phyloP scores from a whole-genome alignment of 2,888 invertebrate genomes.

The Geophilus truncorum region DNA sequence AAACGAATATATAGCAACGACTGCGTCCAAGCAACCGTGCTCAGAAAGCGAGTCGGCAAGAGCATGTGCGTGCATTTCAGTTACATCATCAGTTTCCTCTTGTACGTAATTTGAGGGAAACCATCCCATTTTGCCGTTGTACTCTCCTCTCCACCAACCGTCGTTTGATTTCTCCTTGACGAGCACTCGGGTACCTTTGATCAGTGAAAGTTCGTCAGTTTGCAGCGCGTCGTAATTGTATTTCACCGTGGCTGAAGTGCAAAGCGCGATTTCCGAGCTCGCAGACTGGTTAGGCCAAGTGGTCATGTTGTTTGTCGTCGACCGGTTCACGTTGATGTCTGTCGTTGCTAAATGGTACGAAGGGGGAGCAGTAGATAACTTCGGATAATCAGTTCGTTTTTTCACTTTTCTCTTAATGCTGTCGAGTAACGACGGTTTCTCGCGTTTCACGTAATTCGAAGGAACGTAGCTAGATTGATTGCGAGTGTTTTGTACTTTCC shows the following conservation, averaged over 20 bases:
- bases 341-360: conserved; percentile 35
- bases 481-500: conserved; percentile 92
- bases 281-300: conserved; percentile 1
- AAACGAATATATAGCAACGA: conserved; percentile 90
- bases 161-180: conserved; percentile 98
- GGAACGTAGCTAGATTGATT: conserved; percentile 97
- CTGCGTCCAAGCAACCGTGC: conserved; percentile 67
- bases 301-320: no score
- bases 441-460: conserved; percentile 98
- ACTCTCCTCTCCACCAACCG: conserved; percentile 98
- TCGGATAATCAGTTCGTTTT: conserved; percentile 49
- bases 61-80: conserved; percentile 81
- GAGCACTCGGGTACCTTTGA: conserved; percentile 88
- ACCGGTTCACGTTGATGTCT: conserved; percentile 40
- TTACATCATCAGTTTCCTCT: conserved; percentile 47
- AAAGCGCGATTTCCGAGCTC: conserved; percentile 32
- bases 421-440: conserved; percentile 92
- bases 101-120: conserved; percentile 96
- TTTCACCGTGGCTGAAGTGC: conserved; percentile 76
- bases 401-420: conserved; percentile 85
- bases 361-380: conserved; percentile 1
- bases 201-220: conserved; percentile 88
- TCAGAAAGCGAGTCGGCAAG: conserved; percentile 81
- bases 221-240: conserved; percentile 80
- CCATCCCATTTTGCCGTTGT: conserved; percentile 66